Percentiles rank a stretch among this genome's conserved stretches.
These are phyloP conservation scores for Thelaira solivaga DNA, from an alignment of 2,888 invertebrate genomes.

Conservation along the genomic window DNA sequence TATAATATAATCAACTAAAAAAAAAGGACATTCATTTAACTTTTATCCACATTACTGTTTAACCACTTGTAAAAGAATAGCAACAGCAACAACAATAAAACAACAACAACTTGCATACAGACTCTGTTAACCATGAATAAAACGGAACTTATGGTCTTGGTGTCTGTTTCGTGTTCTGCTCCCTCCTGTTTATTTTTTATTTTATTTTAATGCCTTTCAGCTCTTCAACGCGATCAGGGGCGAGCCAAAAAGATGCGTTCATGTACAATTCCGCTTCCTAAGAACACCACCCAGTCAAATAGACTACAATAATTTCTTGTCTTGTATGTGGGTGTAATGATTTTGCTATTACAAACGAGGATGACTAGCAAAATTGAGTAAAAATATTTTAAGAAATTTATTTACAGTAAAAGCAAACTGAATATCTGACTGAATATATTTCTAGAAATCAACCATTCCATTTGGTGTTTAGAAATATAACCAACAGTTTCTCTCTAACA, in stretches of 20 bases:
- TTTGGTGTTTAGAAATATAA: too few species aligned
- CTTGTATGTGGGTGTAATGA: neutral
- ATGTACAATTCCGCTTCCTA: constrained; percentile 48
- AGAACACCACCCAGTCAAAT: constrained; percentile 18
- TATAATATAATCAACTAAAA: constrained; percentile 57
- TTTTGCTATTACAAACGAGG: neutral
- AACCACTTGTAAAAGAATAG: constrained; percentile 57
- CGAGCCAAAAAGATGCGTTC: constrained; percentile 47
- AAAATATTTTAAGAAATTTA: too few species aligned
- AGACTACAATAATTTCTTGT: constrained; percentile 6
- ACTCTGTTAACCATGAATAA: neutral
- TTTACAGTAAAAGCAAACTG: too few species aligned
- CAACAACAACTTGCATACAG: neutral
- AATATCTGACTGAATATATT: too few species aligned
- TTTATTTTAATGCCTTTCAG: too few species aligned
- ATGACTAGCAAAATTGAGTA: neutral
- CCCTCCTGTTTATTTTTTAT: neutral
- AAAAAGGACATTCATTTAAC: constrained; percentile 60
- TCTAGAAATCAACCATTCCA: too few species aligned
- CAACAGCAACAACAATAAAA: constrained; percentile 3
- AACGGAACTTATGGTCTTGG: constrained; percentile 33
- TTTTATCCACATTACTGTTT: constrained; percentile 56
- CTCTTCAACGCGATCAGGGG: neutral
- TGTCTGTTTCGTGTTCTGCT: neutral
- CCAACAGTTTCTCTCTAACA: too few species aligned